Conservation (phyloP, 1,140 invertebrate species). For the Alviniconcha marisindica region DNA sequence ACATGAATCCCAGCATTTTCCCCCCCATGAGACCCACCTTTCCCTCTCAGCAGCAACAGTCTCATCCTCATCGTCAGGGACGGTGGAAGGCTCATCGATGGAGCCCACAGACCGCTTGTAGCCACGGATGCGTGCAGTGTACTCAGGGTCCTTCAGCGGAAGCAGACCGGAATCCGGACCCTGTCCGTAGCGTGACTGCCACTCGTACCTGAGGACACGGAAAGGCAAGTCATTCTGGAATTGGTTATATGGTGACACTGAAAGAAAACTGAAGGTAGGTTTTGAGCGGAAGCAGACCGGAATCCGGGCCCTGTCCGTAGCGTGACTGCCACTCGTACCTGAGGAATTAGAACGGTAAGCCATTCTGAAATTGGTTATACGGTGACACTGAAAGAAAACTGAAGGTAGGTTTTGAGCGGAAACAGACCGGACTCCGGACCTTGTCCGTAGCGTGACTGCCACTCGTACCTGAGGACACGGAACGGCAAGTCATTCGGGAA, state of each 20-base stretch:
- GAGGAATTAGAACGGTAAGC: too few relatives aligned
- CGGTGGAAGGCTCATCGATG: constrained; percentile 8
- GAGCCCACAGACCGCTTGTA: constrained; percentile 45
- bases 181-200: constrained; percentile 64
- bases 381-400: too few relatives aligned
- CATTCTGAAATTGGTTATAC: too few relatives aligned
- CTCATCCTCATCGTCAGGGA: constrained; percentile 31
- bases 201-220: constrained; percentile 63
- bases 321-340: constrained; percentile 70
- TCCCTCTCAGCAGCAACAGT: constrained; percentile 16
- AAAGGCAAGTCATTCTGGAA: too few relatives aligned
- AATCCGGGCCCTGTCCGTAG: constrained; percentile 57
- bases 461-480: constrained; percentile 63
- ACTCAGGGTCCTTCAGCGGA: constrained; percentile 48
- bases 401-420: too few relatives aligned
- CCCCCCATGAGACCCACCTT: not conserved
- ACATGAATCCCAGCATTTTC: not conserved
- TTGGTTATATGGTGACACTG: too few relatives aligned
- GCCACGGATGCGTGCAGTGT: constrained; percentile 41
- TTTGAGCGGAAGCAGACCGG: constrained; percentile 46
- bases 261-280: too few relatives aligned
- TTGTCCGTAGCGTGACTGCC: constrained; percentile 64
- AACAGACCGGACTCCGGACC: constrained; percentile 48
- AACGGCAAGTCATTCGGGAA: too few relatives aligned
- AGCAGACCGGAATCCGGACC: constrained; percentile 48